These are phyloP conservation scores for Antheraea yamamai DNA, from an alignment of 2,888 invertebrate species.

Conservation along the genomic window DNA sequence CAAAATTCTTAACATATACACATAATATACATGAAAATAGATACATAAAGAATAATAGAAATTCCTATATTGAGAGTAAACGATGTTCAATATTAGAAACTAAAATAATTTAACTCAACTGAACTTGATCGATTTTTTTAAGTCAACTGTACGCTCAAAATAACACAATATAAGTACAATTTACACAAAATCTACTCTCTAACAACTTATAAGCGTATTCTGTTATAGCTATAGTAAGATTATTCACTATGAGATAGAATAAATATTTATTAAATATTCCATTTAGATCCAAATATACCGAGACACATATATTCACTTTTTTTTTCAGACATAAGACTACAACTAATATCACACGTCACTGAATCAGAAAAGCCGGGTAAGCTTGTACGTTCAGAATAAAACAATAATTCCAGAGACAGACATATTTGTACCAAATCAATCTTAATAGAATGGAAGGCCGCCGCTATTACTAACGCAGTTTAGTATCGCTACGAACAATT, in stretches of 20 bases:
- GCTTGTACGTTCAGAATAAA: constrained; percentile 35
- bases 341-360: constrained; percentile 75
- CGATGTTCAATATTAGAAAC: constrained; percentile 51
- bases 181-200: constrained; percentile 28
- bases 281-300: constrained; percentile 7
- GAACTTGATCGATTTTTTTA: constrained; percentile 3
- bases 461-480: constrained; percentile 48
- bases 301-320: not conserved
- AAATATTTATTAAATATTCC: constrained; percentile 16
- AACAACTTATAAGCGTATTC: constrained; percentile 60
- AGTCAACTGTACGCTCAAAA: constrained; percentile 14
- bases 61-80: constrained; percentile 46
- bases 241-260: constrained; percentile 38
- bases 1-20: not conserved
- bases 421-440: constrained; percentile 44
- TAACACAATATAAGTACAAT: constrained; percentile 12
- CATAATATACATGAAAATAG: not conserved
- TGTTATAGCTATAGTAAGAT: constrained; percentile 39
- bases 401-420: constrained; percentile 38
- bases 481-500: constrained; percentile 67
- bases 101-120: constrained; percentile 10
- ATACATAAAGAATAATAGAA: constrained; percentile 5
- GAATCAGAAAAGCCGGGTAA: constrained; percentile 42
- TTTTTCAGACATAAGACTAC: constrained; percentile 38
- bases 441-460: constrained; percentile 50